Percentiles rank a stretch among this genome's conserved stretches.
phyloP scores from a whole-genome alignment of 2,113 vertebrate genomes.

The Vulpes lagopus region DNA sequence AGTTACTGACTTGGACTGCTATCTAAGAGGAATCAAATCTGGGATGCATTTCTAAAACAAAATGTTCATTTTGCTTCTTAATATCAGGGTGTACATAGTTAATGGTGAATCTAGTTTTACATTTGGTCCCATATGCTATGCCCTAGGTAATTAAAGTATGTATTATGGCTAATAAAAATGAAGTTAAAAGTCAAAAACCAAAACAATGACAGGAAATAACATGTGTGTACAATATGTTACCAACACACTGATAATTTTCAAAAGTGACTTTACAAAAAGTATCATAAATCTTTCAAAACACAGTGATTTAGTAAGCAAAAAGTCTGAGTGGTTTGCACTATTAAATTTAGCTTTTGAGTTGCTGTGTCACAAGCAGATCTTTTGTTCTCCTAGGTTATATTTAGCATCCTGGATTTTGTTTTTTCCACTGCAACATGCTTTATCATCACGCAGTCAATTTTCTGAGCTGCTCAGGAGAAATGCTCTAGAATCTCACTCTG shows the following conservation, averaged over 20 bases:
- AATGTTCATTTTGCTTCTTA: constrained; percentile 6
- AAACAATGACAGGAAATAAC: constrained; percentile 82
- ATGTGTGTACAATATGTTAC: constrained; percentile 83
- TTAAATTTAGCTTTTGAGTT: constrained; percentile 62
- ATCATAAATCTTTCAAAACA: constrained; percentile 74
- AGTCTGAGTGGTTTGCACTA: constrained; percentile 60
- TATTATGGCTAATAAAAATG: constrained; percentile 71
- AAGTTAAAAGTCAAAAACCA: constrained; percentile 78
- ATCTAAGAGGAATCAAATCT: not conserved
- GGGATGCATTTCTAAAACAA: not conserved
- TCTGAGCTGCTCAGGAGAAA: not conserved
- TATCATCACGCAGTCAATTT: not conserved
- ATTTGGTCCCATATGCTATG: not conserved
- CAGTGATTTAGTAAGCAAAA: constrained; percentile 71
- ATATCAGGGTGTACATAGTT: not conserved
- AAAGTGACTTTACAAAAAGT: constrained; percentile 65
- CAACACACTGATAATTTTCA: constrained; percentile 79
- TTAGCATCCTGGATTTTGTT: constrained; percentile 44
- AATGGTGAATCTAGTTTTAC: constrained; percentile 24
- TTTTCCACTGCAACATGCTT: not conserved
- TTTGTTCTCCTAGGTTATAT: constrained; percentile 56
- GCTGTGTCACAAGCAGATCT: constrained; percentile 19
- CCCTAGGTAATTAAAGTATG: constrained; percentile 43
- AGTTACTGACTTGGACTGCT: not conserved
- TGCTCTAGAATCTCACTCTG: not conserved